Evolutionary conservation across 2,113 vertebrate species (phyloP).

Genomic region (Halichoeres trimaculatus): DNA sequence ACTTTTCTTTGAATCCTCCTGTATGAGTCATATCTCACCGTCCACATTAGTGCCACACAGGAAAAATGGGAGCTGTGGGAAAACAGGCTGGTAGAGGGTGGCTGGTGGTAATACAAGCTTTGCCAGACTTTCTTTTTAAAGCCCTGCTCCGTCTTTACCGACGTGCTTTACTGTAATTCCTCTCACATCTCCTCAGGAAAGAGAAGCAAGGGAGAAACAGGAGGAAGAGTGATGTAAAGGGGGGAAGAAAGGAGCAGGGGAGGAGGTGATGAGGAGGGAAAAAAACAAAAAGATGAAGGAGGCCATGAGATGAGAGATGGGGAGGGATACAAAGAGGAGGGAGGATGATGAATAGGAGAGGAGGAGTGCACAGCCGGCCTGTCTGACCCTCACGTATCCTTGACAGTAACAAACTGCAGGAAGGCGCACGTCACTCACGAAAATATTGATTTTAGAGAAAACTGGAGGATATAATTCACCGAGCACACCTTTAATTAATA

Average conservation of each 20-base stretch:
- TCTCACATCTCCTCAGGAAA: conserved; percentile 64
- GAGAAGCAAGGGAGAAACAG: conserved; percentile 49
- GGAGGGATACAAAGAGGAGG: conserved; percentile 28
- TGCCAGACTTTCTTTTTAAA: conserved; percentile 70
- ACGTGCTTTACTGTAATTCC: conserved; percentile 71
- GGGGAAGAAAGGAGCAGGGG: conserved; percentile 19
- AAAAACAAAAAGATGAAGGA: neutral
- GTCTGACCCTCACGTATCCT: conserved; percentile 55
- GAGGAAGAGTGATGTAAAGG: conserved; percentile 49
- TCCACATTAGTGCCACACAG: conserved; percentile 55
- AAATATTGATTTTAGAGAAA: conserved; percentile 43
- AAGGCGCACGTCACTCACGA: conserved; percentile 12
- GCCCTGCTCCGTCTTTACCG: conserved; percentile 54
- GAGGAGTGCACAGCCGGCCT: conserved; percentile 3
- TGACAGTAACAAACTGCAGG: conserved; percentile 44
- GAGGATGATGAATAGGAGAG: conserved; percentile 28
- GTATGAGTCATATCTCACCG: conserved; percentile 51
- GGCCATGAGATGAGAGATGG: conserved; percentile 32
- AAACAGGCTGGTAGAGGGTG: conserved; percentile 45
- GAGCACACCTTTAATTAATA: conserved; percentile 33
- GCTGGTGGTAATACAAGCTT: conserved; percentile 63
- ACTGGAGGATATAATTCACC: conserved; percentile 38
- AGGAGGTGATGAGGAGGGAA: conserved; percentile 23
- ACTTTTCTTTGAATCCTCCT: conserved; percentile 23
- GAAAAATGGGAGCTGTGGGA: conserved; percentile 57